phyloP scores from a whole-genome alignment of 2,888 invertebrate species.

The Drosophila monieri region DNA sequence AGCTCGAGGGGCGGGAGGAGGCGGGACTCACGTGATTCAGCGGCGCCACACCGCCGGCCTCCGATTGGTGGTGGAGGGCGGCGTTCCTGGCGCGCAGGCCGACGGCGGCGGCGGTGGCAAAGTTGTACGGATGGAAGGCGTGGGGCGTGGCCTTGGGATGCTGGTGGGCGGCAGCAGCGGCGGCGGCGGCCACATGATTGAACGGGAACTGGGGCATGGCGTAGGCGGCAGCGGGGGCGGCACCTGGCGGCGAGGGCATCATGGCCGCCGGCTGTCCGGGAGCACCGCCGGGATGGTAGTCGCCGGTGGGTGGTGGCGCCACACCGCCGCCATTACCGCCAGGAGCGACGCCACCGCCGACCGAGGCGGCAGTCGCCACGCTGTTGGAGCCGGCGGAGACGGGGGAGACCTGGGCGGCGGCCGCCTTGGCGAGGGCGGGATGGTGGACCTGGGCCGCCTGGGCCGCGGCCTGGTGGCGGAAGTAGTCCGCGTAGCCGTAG shows the following conservation, averaged over 20 bases:
- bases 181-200: slow-evolving; percentile 82
- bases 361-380: not conserved
- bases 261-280: slow-evolving; percentile 73
- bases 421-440: slow-evolving; percentile 87
- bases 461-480: slow-evolving; percentile 86
- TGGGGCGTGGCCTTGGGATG: slow-evolving; percentile 81
- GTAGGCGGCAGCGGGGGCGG: slow-evolving; percentile 73
- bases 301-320: slow-evolving; percentile 57
- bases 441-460: slow-evolving; percentile 83
- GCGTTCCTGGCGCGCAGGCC: slow-evolving; percentile 78
- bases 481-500: slow-evolving; percentile 90
- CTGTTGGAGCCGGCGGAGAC: slow-evolving; percentile 49
- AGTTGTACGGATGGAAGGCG: slow-evolving; percentile 86
- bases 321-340: slow-evolving; percentile 36
- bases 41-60: slow-evolving; percentile 21
- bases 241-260: slow-evolving; percentile 85
- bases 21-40: slow-evolving; percentile 82
- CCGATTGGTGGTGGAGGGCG: slow-evolving; percentile 59
- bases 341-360: slow-evolving; percentile 11
- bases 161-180: slow-evolving; percentile 62
- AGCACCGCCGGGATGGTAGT: slow-evolving; percentile 49
- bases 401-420: slow-evolving; percentile 82
- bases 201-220: slow-evolving; percentile 86
- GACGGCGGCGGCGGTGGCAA: slow-evolving; percentile 82
- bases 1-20: slow-evolving; percentile 80